phyloP scores from a whole-genome alignment of 2,888 invertebrate genomes.

The Cepaea hortensis region DNA sequence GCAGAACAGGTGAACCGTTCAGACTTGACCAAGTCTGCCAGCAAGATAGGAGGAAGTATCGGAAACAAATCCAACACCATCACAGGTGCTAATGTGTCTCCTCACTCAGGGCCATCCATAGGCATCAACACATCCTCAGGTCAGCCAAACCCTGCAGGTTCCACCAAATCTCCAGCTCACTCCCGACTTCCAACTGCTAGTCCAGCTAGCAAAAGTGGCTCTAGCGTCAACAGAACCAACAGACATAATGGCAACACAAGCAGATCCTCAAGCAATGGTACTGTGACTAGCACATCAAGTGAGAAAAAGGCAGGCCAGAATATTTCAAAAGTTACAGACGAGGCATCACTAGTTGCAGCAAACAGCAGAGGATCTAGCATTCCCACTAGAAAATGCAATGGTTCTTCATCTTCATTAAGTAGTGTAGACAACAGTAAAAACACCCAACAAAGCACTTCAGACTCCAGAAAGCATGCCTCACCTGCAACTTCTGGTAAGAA shows the following conservation, averaged over 20 bases:
- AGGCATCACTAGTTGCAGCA: not conserved
- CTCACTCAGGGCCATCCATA: not conserved
- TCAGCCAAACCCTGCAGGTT: not conserved
- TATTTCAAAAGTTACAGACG: slow-evolving; percentile 22
- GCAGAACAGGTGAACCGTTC: not conserved
- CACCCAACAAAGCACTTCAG: not conserved
- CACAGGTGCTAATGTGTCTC: not conserved
- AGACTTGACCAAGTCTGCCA: not conserved
- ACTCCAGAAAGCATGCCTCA: slow-evolving; percentile 4
- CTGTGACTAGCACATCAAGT: slow-evolving; percentile 46
- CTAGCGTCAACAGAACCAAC: not conserved
- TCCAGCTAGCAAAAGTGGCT: not conserved
- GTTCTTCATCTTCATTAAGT: slow-evolving; percentile 20
- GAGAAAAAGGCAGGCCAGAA: slow-evolving; percentile 23
- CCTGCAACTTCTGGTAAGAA: slow-evolving; percentile 32
- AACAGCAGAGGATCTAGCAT: slow-evolving; percentile 44
- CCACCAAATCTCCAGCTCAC: slow-evolving; percentile 4
- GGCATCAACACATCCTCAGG: not conserved
- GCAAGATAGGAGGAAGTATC: not conserved
- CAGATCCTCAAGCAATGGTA: slow-evolving; percentile 16
- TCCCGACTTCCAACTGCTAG: slow-evolving; percentile 23
- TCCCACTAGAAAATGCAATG: slow-evolving; percentile 43
- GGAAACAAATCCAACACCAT: not conserved
- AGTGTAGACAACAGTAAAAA: slow-evolving; percentile 3
- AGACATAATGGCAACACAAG: not conserved